Base-by-base conservation (phyloP, 2,888 invertebrate genomes). In the Cheilosia scutellata region DNA sequence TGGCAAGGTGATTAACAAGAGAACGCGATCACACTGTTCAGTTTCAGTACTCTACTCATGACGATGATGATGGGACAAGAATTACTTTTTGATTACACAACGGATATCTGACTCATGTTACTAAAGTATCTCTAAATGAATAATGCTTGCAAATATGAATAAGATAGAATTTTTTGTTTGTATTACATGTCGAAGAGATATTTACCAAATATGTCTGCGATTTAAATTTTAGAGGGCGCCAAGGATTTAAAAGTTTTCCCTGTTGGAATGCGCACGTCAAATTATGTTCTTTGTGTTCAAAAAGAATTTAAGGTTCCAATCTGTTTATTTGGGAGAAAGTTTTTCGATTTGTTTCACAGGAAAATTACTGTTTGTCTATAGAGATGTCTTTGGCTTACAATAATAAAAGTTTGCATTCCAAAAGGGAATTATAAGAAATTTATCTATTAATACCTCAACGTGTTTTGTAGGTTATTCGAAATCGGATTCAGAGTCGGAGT, bases 21-120 rank as follows among this genome's bases (percentile, higher is more conserved):
- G 55, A 55, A 31, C 29, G n/a, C 31, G 40, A 4, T 40, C 6
- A 40, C 11, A 9, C 40, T 11, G 20, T 6, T 29, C n/a, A 27
- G 5, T 4, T 27, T 37, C 37, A 37, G 37, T 4, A 11, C 37
- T 37, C 9, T n/a, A n/a, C n/a, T n/a, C n/a, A n/a, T n/a, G n/a
- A 11, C 9, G 37, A 55, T 16, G 55, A 29, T 7, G n/a, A 13
- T 55, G 55, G 16, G 6, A 55, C 6, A 55, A n/a, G 31, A 55
- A 55, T 55, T 29, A 31, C 55, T 29, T 29, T 31, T n/a, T 27
- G 53, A n/a, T 53, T 53, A 33, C 16, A 55, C 31, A 31, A 31
- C 31, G 31, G 16, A 0, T 55, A 31, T 55, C 7, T 55, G 55
- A 55, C 31, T 55, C 29, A 55, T 31, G n/a, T 31, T n/a, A 29